Conservation (phyloP, 1,140 invertebrate species). For the Portunus trituberculatus region DNA sequence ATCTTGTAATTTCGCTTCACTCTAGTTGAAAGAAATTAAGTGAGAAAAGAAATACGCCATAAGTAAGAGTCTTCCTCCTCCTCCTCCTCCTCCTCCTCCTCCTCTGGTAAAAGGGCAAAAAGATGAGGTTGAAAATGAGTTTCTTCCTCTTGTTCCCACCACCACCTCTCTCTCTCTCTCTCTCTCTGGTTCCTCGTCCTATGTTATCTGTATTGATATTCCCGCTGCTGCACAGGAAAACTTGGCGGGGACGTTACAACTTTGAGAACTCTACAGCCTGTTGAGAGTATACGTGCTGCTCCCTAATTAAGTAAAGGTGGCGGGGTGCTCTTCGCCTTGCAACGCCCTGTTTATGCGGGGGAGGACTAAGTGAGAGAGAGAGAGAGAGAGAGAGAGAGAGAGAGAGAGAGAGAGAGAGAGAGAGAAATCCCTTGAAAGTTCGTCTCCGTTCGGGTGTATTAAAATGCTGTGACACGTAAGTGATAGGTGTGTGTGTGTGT, state of each 20-base stretch:
- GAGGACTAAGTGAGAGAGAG: background rate
- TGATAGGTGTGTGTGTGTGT: too few relatives aligned
- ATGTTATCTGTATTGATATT: conserved; percentile 8
- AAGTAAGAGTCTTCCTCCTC: background rate
- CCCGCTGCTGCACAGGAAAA: background rate
- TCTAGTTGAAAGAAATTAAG: conserved; percentile 12
- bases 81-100: too few relatives aligned
- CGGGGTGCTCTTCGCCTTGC: too few relatives aligned
- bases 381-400: background rate
- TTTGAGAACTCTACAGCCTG: background rate
- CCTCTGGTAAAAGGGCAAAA: background rate
- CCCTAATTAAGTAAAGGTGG: background rate
- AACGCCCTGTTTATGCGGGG: too few relatives aligned
- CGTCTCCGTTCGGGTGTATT: too few relatives aligned
- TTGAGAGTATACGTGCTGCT: background rate
- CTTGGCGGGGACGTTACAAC: background rate
- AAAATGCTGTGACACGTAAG: too few relatives aligned
- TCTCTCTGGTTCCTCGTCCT: background rate
- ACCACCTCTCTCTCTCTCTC: background rate
- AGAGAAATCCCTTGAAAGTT: background rate
- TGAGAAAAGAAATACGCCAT: background rate
- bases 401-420: background rate
- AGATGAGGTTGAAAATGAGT: conserved; percentile 2
- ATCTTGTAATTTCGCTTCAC: conserved; percentile 1
- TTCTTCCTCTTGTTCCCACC: background rate